These are phyloP conservation scores for Sturnira hondurensis DNA, from an alignment of 2,113 vertebrate genomes.

Conservation along the genomic window DNA sequence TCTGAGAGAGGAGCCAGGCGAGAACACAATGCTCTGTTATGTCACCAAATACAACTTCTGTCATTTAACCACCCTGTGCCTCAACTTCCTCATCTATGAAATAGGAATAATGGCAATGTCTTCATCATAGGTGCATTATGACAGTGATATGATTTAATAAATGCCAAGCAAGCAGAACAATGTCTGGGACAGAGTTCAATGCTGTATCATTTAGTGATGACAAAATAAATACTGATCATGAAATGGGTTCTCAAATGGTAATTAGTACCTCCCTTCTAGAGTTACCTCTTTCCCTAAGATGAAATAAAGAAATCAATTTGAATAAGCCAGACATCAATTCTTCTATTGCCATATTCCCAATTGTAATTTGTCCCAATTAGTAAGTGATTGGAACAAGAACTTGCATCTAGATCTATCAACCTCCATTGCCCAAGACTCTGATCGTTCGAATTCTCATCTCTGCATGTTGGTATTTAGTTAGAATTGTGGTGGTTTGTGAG, in stretches of 20 bases:
- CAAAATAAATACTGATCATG: neutral
- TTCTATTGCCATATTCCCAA: neutral
- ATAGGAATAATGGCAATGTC: neutral
- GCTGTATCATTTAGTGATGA: neutral
- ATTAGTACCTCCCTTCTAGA: neutral
- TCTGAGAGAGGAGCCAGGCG: neutral
- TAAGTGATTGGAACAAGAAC: neutral
- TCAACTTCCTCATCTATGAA: neutral
- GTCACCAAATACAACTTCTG: neutral
- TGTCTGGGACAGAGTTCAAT: neutral
- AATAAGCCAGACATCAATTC: neutral
- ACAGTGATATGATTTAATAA: neutral
- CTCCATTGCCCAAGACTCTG: neutral
- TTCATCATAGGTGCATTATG: neutral
- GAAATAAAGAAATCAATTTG: neutral
- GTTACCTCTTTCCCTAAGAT: neutral
- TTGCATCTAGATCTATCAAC: neutral
- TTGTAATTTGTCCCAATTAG: neutral
- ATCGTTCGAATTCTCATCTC: neutral
- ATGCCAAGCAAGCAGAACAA: neutral
- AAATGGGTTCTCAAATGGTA: neutral
- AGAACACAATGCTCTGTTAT: neutral
- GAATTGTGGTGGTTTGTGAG: neutral
- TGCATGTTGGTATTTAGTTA: neutral
- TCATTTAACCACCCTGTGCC: neutral